These are phyloP conservation scores for Varroa destructor DNA, from an alignment of 1,140 invertebrate species.

Conservation along the genomic window DNA sequence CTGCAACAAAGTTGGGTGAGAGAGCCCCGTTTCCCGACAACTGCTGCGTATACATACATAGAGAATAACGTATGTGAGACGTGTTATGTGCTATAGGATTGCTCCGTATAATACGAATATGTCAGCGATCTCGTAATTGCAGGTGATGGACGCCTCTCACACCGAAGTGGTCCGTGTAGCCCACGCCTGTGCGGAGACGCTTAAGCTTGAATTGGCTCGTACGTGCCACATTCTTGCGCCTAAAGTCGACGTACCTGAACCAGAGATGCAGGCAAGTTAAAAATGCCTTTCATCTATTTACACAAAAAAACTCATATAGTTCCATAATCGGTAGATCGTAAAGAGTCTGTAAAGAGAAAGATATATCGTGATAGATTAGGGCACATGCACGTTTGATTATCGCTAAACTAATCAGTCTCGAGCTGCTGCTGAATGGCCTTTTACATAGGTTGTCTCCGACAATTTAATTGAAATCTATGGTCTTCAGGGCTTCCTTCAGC, in stretches of 20 bases:
- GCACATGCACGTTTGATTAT: too few relatives aligned
- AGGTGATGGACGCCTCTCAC: constrained; percentile 69
- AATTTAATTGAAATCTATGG: not conserved
- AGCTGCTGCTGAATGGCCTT: constrained; percentile 12
- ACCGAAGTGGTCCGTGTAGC: constrained; percentile 87
- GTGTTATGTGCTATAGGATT: too few relatives aligned
- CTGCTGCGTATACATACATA: too few relatives aligned
- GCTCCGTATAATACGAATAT: too few relatives aligned
- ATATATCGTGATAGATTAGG: not conserved
- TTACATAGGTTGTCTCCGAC: constrained; percentile 2
- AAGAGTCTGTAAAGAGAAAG: not conserved
- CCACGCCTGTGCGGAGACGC: constrained; percentile 62
- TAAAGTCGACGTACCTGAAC: constrained; percentile 31
- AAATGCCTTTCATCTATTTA: constrained; percentile 56
- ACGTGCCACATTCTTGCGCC: constrained; percentile 55
- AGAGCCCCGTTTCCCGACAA: too few relatives aligned
- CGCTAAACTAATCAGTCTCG: too few relatives aligned
- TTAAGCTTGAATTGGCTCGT: constrained; percentile 71
- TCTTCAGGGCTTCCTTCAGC: constrained; percentile 38
- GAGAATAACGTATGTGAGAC: too few relatives aligned
- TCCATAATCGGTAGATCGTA: constrained; percentile 20
- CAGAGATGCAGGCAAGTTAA: constrained; percentile 36
- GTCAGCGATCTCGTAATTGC: too few relatives aligned
- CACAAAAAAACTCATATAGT: constrained; percentile 56
- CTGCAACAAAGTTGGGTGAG: too few relatives aligned